Evolutionary conservation across 2,888 invertebrate genomes (phyloP), one percentile per base, ranked within the genome.

Genomic region (Beris chalybata): DNA sequence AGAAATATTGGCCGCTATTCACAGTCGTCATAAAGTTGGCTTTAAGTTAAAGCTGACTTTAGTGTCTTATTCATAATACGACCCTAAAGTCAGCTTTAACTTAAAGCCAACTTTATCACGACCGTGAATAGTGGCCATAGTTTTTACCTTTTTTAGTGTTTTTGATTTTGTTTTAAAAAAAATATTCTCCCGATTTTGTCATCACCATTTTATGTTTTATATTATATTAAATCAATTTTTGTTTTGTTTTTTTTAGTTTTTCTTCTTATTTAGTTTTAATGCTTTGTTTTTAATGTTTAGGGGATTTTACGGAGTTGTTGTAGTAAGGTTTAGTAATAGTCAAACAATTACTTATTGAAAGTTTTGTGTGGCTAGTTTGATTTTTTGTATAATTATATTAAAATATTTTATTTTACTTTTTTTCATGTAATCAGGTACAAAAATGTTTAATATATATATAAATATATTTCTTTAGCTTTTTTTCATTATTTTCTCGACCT

Each of bases 381-480:
- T 63, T 15, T 54, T 22, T 64, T 64, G 64, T 64, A 56, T 64
- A 55, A 53, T 55, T 64, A 64, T 64, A 64, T 30, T 64, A 63
- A 68, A 63, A 63, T 63, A 63, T 68, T 54, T 55, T 38, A 38
- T 38, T 38, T 68, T 63, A 64, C 38, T 64, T 52, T 55, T 52
- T 55, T 13, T 61, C 63, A 64, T 64, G 64, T 48, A 31, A 64
- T 64, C 64, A 64, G 64, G 64, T 64, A 64, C 64, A 55, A 44
- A 55, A 56, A 64, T n/a, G 22, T 48, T 64, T 55, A 32, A 53
- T 44, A 47, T 48, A 30, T 47, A 9, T 45, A 58, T 58, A 56
- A 38, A 56, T 53, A 64, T 64, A 54, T 64, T 56, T 54, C 30
- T 54, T 43, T 54, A 50, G 52, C 53, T 64, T 50, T 43, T 45